Evolutionary conservation across 2,797 vertebrate genomes (phyloP), one percentile per base, ranked within the genome.

Genomic region (Typhlichthys subterraneus): DNA sequence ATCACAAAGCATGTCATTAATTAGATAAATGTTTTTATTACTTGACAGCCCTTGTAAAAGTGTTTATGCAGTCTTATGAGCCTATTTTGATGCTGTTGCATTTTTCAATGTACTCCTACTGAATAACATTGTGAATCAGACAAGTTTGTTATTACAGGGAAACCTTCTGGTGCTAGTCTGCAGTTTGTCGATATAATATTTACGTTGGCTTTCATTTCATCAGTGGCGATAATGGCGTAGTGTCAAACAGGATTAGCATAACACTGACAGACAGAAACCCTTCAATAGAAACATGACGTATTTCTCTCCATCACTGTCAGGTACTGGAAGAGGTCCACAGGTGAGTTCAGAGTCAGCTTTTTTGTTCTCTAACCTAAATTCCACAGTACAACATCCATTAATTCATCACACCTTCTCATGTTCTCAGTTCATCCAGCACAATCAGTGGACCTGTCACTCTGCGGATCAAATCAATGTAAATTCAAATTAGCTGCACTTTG

Each of bases 61-160:
- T 86, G 86, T 87, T 87, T 83, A 81, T 85, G 75, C 82, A 81
- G 69, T 76, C 84, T 83, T 83, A 76, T 76, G 74, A 70, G 46
- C 38, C 80, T 76, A 75, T 87, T 53, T 61, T 88, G 85, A 89
- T 85, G 74, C 49, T 49, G 45, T 10, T 50, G 52, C 45, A 53
- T 57, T 45, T 61, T 61, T 82, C 80, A 78, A 76, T 61, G 57
- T 73, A 83, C 79, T 83, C 64, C 63, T 74, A 81, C 57, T 70
- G 78, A 84, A 73, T 63, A 81, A 68, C 52, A 77, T 62, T 64
- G 33, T n/a, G 15, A 80, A 89, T 89, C 88, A 91, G 87, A 73
- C 67, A 65, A 69, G 68, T 52, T 69, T 87, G 80, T 73, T 85
- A 61, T 66, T 77, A 85, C 82, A 87, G 76, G 77, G 67, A 69